Conservation (phyloP, 2,797 vertebrate genomes). For the Coregonus sp. region DNA sequence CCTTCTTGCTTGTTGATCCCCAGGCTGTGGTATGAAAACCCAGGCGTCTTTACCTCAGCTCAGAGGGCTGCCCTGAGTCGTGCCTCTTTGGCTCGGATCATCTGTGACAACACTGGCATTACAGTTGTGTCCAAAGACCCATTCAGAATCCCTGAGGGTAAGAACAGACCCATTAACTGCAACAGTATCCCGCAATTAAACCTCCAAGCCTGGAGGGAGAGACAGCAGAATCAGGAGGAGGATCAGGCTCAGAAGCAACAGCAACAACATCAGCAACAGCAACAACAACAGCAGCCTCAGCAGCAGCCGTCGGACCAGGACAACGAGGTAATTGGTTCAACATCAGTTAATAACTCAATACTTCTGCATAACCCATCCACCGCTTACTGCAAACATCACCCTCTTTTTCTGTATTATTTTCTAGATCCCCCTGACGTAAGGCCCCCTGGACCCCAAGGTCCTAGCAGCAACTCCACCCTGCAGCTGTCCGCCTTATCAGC, state of each 20-base stretch:
- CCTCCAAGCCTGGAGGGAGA: slow-evolving; percentile 73
- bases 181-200: slow-evolving; percentile 55
- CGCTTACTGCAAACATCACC: not conserved
- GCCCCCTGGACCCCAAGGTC: slow-evolving; percentile 7
- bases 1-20: not conserved
- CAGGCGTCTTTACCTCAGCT: slow-evolving; percentile 73
- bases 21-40: slow-evolving; percentile 88
- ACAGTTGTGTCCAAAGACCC: slow-evolving; percentile 66
- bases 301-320: slow-evolving; percentile 7
- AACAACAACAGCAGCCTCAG: no score
- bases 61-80: slow-evolving; percentile 69
- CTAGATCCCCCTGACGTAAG: slow-evolving; percentile 27
- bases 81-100: slow-evolving; percentile 70
- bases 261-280: not conserved
- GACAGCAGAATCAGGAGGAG: not conserved
- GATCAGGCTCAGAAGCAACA: not conserved
- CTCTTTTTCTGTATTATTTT: slow-evolving; percentile 23
- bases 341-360: not conserved
- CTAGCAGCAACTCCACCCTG: slow-evolving; percentile 24
- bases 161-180: slow-evolving; percentile 68
- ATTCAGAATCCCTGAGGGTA: slow-evolving; percentile 61
- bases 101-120: slow-evolving; percentile 88
- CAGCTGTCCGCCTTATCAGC: slow-evolving; percentile 9
- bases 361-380: not conserved
- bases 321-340: slow-evolving; percentile 33